phyloP scores from a whole-genome alignment of 2,888 invertebrate species.

The Kuschelorhynchus macadamiae region DNA sequence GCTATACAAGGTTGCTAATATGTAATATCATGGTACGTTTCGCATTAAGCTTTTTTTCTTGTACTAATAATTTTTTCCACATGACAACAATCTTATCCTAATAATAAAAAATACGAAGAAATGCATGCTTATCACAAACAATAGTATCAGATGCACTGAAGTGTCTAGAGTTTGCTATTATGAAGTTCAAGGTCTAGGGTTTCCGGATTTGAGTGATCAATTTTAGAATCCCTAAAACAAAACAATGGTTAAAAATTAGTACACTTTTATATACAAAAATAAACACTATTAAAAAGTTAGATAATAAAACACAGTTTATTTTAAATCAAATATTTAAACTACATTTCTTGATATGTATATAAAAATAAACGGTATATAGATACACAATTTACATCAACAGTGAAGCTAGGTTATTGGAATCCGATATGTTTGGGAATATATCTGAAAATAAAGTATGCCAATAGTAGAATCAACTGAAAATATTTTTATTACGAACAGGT shows the following conservation, averaged over 20 bases:
- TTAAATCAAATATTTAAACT: background rate
- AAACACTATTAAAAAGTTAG: background rate
- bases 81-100: background rate
- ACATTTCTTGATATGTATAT: background rate
- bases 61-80: no score
- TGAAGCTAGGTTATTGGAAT: constrained; percentile 55
- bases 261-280: constrained; percentile 21
- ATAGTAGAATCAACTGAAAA: constrained; percentile 1
- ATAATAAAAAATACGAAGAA: constrained; percentile 16
- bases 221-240: constrained; percentile 57
- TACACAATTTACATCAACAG: constrained; percentile 9
- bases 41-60: no score
- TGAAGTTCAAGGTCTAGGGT: constrained; percentile 30
- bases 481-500: background rate
- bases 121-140: constrained; percentile 30
- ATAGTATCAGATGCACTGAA: constrained; percentile 17
- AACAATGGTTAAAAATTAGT: constrained; percentile 32
- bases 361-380: constrained; percentile 18
- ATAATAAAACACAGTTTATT: constrained; percentile 10
- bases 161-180: constrained; percentile 51
- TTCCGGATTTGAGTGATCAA: constrained; percentile 48
- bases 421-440: constrained; percentile 64
- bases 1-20: no score
- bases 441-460: constrained; percentile 55
- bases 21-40: no score